A percentile compares a stretch with the other conserved stretches of the same genome.
These are phyloP conservation scores for Trichogramma dendrolimi DNA, from an alignment of 2,888 invertebrate species.

Conservation along the genomic window DNA sequence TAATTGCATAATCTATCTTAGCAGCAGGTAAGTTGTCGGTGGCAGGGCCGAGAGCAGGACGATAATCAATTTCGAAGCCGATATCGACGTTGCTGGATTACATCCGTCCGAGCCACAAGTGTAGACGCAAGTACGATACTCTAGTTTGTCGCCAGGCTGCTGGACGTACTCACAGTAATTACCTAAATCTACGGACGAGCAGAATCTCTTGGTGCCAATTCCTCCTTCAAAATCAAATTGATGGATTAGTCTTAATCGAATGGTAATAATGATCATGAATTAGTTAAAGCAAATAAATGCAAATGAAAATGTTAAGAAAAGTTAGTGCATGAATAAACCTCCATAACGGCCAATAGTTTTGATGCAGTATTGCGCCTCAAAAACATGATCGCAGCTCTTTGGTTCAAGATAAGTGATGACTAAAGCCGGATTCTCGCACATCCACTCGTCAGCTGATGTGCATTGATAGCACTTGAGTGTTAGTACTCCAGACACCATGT, in stretches of 20 bases:
- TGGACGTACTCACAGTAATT: conserved; percentile 85
- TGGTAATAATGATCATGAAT: not conserved
- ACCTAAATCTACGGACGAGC: conserved; percentile 80
- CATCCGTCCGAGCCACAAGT: conserved; percentile 82
- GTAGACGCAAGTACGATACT: conserved; percentile 82
- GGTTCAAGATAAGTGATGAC: conserved; percentile 61
- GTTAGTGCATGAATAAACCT: conserved; percentile 36
- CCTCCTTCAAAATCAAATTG: conserved; percentile 61
- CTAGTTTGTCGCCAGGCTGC: conserved; percentile 78
- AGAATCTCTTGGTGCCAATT: conserved; percentile 81
- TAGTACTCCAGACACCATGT: conserved; percentile 34
- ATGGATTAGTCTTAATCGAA: not conserved
- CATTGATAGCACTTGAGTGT: conserved; percentile 74
- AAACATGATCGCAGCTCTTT: conserved; percentile 67
- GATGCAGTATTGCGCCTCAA: conserved; percentile 78
- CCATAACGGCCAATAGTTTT: conserved; percentile 59
- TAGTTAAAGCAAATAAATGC: not conserved
- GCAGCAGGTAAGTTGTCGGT: too few relatives aligned
- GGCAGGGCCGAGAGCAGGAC: not conserved
- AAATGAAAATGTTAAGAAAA: conserved; percentile 5
- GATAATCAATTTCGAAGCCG: conserved; percentile 13
- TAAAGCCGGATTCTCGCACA: conserved; percentile 65
- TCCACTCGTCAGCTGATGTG: conserved; percentile 61
- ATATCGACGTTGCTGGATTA: conserved; percentile 57
- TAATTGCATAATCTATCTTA: too few relatives aligned